phyloP scores from a whole-genome alignment of 2,888 invertebrate species.

The Himalopsyche japonica region DNA sequence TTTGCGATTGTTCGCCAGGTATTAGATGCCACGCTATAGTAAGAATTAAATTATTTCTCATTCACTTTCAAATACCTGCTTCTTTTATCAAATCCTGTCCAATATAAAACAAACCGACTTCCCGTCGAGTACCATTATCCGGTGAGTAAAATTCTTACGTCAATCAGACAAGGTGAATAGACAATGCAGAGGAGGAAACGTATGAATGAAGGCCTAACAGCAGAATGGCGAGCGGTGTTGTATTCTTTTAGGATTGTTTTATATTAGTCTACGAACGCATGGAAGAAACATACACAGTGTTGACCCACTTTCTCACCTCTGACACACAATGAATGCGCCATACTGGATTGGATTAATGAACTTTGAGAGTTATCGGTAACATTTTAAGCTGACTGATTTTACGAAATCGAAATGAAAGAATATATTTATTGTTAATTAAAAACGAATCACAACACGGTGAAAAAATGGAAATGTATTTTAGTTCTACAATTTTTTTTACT shows the following conservation, averaged over 20 bases:
- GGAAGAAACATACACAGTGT: not conserved
- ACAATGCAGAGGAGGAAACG: not conserved
- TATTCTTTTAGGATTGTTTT: not conserved
- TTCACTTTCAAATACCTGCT: too few species aligned
- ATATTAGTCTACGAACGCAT: not conserved
- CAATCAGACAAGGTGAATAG: not conserved
- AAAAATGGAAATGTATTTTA: too few species aligned
- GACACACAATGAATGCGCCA: not conserved
- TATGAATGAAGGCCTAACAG: not conserved
- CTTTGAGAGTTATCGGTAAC: not conserved
- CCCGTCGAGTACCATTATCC: not conserved
- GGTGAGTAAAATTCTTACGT: not conserved
- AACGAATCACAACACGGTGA: too few species aligned
- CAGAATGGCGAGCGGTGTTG: not conserved
- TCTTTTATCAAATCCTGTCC: not conserved
- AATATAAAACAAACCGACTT: not conserved
- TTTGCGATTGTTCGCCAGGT: too few species aligned
- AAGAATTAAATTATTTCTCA: too few species aligned
- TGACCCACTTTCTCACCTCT: not conserved
- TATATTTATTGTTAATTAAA: too few species aligned
- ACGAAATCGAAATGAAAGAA: too few species aligned
- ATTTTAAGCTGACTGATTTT: not conserved
- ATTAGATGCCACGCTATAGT: too few species aligned
- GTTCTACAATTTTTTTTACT: too few species aligned
- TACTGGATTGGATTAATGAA: not conserved